Evolutionary conservation across 2,888 invertebrate genomes (phyloP).

Genomic region (Plagodis dolabraria): DNA sequence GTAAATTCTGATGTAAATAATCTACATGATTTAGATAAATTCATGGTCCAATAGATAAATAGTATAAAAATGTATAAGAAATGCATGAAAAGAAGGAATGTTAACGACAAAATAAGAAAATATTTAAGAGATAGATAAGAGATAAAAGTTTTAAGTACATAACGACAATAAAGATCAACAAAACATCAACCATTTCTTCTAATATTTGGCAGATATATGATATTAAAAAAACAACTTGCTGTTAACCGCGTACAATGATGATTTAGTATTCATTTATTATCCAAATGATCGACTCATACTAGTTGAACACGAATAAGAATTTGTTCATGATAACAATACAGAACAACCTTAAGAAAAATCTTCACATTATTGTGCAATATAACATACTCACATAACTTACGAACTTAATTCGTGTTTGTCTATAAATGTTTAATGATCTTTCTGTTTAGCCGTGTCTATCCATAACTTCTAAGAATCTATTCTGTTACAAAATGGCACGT

Average conservation of each 20-base stretch:
- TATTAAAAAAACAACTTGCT: constrained; percentile 6
- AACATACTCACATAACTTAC: too few relatives aligned
- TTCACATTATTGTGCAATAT: too few relatives aligned
- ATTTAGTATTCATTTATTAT: too few relatives aligned
- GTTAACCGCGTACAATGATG: not conserved
- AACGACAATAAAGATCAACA: constrained; percentile 30
- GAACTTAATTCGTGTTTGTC: too few relatives aligned
- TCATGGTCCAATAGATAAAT: constrained; percentile 18
- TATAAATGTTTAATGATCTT: too few relatives aligned
- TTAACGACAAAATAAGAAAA: constrained; percentile 10
- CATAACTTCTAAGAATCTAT: not conserved
- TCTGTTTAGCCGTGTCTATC: too few relatives aligned
- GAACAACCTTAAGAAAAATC: too few relatives aligned
- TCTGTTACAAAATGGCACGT: constrained; percentile 40
- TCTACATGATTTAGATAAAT: constrained; percentile 4
- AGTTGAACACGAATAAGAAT: too few relatives aligned
- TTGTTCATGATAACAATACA: too few relatives aligned
- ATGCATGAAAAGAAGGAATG: constrained; percentile 37
- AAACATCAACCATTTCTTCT: constrained; percentile 32
- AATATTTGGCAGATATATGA: constrained; percentile 42
- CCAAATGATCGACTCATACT: too few relatives aligned
- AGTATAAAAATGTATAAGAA: constrained; percentile 15
- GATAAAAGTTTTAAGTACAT: constrained; percentile 37
- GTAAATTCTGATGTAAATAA: too few relatives aligned
- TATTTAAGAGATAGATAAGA: constrained; percentile 20